These are phyloP conservation scores for Sprattus sprattus DNA, from an alignment of 2,113 vertebrate species.

Conservation along the genomic window DNA sequence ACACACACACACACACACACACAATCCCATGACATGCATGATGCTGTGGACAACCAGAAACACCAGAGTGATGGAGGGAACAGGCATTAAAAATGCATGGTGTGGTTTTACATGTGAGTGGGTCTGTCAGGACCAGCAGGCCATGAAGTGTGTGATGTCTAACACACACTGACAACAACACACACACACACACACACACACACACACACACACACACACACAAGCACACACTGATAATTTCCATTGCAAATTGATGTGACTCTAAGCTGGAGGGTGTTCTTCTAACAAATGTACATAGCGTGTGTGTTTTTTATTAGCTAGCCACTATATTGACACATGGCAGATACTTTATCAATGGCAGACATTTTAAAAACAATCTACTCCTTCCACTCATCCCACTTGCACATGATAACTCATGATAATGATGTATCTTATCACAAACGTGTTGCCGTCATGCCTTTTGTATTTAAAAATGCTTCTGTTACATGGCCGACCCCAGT, in stretches of 20 bases:
- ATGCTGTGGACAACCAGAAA: not conserved
- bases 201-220: not conserved
- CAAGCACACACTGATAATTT: too few species aligned
- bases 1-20: too few species aligned
- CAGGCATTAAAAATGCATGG: not conserved
- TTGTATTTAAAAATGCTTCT: too few species aligned
- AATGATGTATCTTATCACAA: too few species aligned
- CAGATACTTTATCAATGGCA: too few species aligned
- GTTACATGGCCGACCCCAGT: too few species aligned
- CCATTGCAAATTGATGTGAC: not conserved
- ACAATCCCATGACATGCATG: not conserved
- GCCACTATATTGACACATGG: too few species aligned
- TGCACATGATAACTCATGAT: too few species aligned
- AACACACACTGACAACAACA: not conserved
- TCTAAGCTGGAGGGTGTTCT: not conserved
- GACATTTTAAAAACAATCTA: too few species aligned
- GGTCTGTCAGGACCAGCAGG: not conserved
- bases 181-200: not conserved
- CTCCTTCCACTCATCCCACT: too few species aligned
- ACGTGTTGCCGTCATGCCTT: too few species aligned
- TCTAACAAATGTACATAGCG: not conserved
- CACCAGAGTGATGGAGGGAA: not conserved
- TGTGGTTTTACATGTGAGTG: not conserved
- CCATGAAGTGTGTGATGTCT: not conserved
- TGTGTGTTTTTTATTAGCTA: not conserved